These are phyloP conservation scores for Malthinus flaveolus DNA, from an alignment of 2,888 invertebrate species.

Conservation along the genomic window DNA sequence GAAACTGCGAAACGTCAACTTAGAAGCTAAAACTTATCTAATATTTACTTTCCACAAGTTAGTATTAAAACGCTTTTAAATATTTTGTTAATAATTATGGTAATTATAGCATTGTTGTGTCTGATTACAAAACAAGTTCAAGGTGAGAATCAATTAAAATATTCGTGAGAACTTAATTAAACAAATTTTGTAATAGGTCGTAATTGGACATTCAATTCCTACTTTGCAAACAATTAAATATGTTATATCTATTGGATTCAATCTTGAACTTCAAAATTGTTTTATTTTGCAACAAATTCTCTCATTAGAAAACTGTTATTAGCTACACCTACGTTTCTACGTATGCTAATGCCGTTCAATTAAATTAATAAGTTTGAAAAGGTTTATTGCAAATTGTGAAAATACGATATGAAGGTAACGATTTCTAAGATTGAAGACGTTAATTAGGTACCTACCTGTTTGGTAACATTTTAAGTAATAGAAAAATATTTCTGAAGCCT, in stretches of 20 bases:
- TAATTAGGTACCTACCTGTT: no score
- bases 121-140: conserved; percentile 19
- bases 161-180: conserved; percentile 19
- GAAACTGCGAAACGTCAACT: no score
- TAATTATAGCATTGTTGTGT: conserved; percentile 1
- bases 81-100: background rate
- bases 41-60: background rate
- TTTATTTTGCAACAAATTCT: background rate
- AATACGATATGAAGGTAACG: background rate
- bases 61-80: background rate
- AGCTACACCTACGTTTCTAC: no score
- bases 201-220: conserved; percentile 13
- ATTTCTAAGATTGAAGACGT: no score
- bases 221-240: conserved; percentile 16
- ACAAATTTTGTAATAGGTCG: conserved; percentile 9
- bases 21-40: no score
- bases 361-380: conserved; percentile 2
- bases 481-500: no score
- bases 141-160: conserved; percentile 13
- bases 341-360: conserved; percentile 2
- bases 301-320: conserved; percentile 3
- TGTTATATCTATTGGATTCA: conserved; percentile 4
- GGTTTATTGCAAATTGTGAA: background rate
- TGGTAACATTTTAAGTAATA: no score
- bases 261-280: background rate